These are phyloP conservation scores for Glomeris marginata DNA, from an alignment of 2,888 invertebrate genomes.

Conservation along the genomic window DNA sequence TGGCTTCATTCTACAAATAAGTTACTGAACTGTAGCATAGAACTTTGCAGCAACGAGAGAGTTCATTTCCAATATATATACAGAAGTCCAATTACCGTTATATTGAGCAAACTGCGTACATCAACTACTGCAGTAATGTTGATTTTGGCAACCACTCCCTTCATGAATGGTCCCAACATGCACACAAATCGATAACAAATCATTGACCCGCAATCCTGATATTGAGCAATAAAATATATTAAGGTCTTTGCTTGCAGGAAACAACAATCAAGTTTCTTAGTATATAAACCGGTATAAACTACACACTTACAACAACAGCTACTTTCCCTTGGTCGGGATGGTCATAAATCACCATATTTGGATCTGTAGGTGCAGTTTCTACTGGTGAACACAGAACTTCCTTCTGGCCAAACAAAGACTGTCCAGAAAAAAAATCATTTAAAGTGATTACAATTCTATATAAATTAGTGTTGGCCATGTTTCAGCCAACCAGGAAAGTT, in stretches of 20 bases:
- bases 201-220: conserved; percentile 10
- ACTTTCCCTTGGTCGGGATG: conserved; percentile 5
- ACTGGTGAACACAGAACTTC: not conserved
- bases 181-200: conserved; percentile 6
- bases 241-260: not conserved
- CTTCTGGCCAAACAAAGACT: no score
- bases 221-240: not conserved
- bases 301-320: conserved; percentile 2
- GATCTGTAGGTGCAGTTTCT: not conserved
- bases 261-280: not conserved
- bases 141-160: conserved; percentile 2
- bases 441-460: no score
- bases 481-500: no score
- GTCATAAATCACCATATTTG: not conserved
- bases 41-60: no score
- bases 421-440: no score
- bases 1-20: no score
- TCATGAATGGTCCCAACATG: conserved; percentile 7
- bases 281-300: not conserved
- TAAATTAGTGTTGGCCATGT: no score
- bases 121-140: conserved; percentile 9
- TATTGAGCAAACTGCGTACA: conserved; percentile 2
- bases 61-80: no score
- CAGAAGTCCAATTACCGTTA: not conserved
- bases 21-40: no score